phyloP scores from a whole-genome alignment of 2,888 invertebrate species.

The Periphyllus acericola region DNA sequence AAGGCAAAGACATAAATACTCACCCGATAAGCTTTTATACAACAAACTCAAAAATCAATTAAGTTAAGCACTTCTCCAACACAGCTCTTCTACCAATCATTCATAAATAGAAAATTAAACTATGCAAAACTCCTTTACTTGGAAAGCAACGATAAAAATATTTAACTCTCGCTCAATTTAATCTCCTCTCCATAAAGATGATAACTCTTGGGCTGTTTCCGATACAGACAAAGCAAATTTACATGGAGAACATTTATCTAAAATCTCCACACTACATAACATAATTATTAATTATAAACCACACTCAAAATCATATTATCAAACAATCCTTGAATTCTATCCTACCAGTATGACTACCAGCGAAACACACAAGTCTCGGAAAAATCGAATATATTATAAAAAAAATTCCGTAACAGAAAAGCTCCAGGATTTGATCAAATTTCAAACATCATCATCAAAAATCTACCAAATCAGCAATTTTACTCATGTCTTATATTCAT shows the following conservation, averaged over 20 bases:
- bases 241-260: background rate
- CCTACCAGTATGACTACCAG: conserved; percentile 5
- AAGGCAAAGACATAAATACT: too few relatives aligned
- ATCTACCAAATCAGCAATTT: conserved; percentile 6
- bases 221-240: conserved; percentile 6
- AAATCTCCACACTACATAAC: background rate
- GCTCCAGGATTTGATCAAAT: too few relatives aligned
- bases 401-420: too few relatives aligned
- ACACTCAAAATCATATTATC: conserved; percentile 11
- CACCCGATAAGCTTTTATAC: too few relatives aligned
- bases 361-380: too few relatives aligned
- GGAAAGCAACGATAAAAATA: background rate
- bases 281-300: conserved; percentile 28
- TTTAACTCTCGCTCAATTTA: background rate
- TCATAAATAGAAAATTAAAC: background rate
- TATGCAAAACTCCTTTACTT: background rate
- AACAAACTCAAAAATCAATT: too few relatives aligned
- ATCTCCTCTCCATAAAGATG: conserved; percentile 12
- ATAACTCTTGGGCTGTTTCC: background rate
- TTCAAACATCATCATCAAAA: background rate
- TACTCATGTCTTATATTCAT: background rate
- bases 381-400: too few relatives aligned
- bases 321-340: background rate
- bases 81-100: background rate
- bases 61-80: too few relatives aligned